Evolutionary conservation across 1,140 invertebrate genomes (phyloP), one percentile per base, ranked within the genome.

Genomic region (Pogonomyrmex californicus): DNA sequence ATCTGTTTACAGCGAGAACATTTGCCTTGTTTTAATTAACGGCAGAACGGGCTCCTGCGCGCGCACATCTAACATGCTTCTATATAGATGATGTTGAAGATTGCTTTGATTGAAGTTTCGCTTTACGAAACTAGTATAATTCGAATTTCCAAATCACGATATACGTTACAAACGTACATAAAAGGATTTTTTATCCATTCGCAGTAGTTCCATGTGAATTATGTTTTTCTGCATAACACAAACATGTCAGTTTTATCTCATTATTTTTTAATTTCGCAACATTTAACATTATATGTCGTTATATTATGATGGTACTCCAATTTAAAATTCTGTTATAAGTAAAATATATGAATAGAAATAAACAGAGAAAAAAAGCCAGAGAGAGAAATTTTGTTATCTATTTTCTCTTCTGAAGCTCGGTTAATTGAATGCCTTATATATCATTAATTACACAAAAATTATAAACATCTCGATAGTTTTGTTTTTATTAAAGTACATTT

Each of bases 1-100:
- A 56, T 5, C n/a, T 68, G 23, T 70, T 70, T 70, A 33, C 51
- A 41, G 10, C 23, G 9, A 56, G 47, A 79, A 41, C 9, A 70
- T 70, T 54, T 68, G n/a, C 44, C n/a, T 38, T 12, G 23, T 81
- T 70, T 81, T 81, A 68, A 68, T 68, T 38, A 54, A 54, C 1
- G 6, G 12, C 33, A 23, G 7, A 65, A 23, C 33, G 1, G 44
- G 12, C 54, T 79, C 47, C 36, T 36, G 44, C 6, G 62, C 6
- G 62, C 33, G 3, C 38, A 30, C 41, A 10, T 23, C 9, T 14
- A 49, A 65, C 17, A 10, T 30, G 38, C 17, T 10, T 78, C 12
- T 6, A 23, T 58, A 17, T 56, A 30, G 23, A 66, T 51, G 33
- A 44, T 38, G 30, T 2, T 5, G 7, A 36, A 75, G 54, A 41